Evolutionary conservation across 2,888 invertebrate species (phyloP).

Genomic region (Bruchidius siliquastri): DNA sequence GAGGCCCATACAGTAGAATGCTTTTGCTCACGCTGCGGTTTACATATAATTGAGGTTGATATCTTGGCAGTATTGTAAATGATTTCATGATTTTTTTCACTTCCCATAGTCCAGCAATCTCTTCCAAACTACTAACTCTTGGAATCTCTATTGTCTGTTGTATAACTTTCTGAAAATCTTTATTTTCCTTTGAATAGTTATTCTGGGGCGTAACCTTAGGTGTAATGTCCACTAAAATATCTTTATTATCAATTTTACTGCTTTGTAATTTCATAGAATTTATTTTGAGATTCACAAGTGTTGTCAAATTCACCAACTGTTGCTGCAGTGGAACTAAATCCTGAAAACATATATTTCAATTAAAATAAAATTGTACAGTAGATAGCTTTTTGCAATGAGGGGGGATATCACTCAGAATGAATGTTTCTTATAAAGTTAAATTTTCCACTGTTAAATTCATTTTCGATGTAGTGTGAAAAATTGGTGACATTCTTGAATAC

Average conservation of each 20-base stretch:
- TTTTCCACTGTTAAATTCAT: no score
- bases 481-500: no score
- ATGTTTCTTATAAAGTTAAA: no score
- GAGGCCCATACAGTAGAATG: slow-evolving; percentile 53
- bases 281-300: background rate
- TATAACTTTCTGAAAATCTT: slow-evolving; percentile 2
- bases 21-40: slow-evolving; percentile 48
- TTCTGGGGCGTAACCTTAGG: background rate
- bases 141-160: slow-evolving; percentile 30
- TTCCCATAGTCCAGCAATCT: slow-evolving; percentile 50
- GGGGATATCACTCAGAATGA: no score
- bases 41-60: slow-evolving; percentile 53
- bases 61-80: slow-evolving; percentile 50
- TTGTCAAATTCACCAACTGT: background rate
- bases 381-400: no score
- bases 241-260: background rate
- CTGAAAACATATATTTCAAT: background rate
- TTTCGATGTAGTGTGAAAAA: no score
- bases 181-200: background rate
- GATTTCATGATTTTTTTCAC: slow-evolving; percentile 50
- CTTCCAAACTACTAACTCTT: slow-evolving; percentile 40
- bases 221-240: background rate
- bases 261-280: background rate
- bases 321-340: background rate
- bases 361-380: no score